phyloP scores from a whole-genome alignment of 2,797 vertebrate genomes.

The Eidolon dupreanum region DNA sequence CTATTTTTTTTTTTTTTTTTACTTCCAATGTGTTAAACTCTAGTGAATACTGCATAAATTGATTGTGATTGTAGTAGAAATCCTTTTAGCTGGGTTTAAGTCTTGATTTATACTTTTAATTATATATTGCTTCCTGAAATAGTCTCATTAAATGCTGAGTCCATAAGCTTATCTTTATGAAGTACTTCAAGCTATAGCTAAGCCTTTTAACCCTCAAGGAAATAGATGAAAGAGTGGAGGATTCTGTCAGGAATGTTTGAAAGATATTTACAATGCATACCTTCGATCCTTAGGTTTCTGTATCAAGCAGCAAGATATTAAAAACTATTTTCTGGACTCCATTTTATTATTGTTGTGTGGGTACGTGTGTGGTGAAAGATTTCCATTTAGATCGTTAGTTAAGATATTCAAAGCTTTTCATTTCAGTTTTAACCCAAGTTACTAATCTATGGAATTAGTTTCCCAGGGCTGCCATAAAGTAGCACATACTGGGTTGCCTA shows the following conservation, averaged over 20 bases:
- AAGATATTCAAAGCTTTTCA: neutral
- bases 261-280: neutral
- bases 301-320: neutral
- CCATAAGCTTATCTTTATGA: conserved; percentile 54
- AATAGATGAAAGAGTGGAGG: neutral
- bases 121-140: conserved; percentile 62
- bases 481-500: neutral
- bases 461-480: neutral
- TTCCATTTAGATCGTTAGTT: neutral
- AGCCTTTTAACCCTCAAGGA: conserved; percentile 35
- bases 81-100: conserved; percentile 41
- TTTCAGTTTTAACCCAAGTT: neutral
- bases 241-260: neutral
- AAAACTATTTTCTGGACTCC: neutral
- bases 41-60: conserved; percentile 21
- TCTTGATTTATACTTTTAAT: conserved; percentile 71
- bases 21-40: neutral
- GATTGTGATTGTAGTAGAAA: conserved; percentile 22
- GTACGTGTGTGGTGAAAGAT: neutral
- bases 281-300: neutral
- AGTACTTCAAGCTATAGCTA: neutral
- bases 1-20: neutral
- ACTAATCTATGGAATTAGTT: neutral
- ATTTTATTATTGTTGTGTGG: neutral
- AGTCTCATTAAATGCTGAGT: conserved; percentile 43